Base-by-base conservation (phyloP, 2,888 invertebrate genomes). In the Eilema depressum region DNA sequence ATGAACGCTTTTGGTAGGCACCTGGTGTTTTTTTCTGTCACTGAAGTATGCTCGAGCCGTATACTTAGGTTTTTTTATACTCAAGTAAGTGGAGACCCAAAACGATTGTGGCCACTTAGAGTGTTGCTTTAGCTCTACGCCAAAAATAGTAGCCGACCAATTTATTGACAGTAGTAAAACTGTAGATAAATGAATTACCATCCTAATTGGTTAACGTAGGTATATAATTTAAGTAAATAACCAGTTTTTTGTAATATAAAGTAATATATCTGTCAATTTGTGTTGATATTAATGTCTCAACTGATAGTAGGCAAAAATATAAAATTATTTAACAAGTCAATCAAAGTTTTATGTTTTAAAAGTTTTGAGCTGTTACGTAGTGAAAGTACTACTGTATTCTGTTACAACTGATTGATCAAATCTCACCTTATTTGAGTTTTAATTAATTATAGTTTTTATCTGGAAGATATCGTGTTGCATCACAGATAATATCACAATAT, bases 1-100 rank as follows among this genome's bases (percentile, higher is more conserved):
- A 95, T 95, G 91, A 92, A 85, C 86, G 89, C 89, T 93, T 93
- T 92, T 82, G 90, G 92, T 91, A 92, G 93, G 91, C 95, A 95
- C 95, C 95, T 95, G 95, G 95, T 89, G 83, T 82, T 92, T 94
- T 37, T 94, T 59, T 95, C 95, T 93, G 88, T 83, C 87, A 87
- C 88, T 90, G 83, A 88, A 91, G 91, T 90, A 87, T 87, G 86
- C 91, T 91, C 82, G 85, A 86, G 84, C 69, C 82, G 80, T 88
- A 89, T 91, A 91, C 93, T 89, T 86, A 89, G 91, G 92, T 93
- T 93, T 93, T 89, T 90, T 82, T 76, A 80, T 82, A 81, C 85
- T 90, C 79, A 80, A 89, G 88, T 84, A 88, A 91, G 92, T 88
- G 89, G 89, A 83, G 85, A 80, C 85, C 86, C 78, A 86, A 85